These are phyloP conservation scores for Amphimedon queenslandica DNA, from an alignment of 37 sponge, comb jelly and placozoan genomes.

Conservation along the genomic window DNA sequence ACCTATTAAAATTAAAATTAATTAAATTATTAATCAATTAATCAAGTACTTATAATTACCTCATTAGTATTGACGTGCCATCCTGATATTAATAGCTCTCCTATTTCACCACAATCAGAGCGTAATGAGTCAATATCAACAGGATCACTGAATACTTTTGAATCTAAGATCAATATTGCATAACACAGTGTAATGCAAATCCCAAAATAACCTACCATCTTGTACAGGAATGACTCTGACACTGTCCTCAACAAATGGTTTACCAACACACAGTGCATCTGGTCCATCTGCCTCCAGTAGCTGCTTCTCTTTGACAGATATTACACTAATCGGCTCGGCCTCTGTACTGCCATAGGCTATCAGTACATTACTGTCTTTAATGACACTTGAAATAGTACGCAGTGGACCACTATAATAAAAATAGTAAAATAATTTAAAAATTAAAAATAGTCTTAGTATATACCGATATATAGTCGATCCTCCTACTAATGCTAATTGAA, in stretches of 20 bases:
- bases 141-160: slow-evolving; percentile 26
- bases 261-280: slow-evolving; percentile 73
- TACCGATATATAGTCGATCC: slow-evolving; percentile 70
- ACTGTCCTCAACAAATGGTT: slow-evolving; percentile 54
- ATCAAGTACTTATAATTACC: no score
- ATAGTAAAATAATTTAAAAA: no score
- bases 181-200: not conserved
- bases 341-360: slow-evolving; percentile 82
- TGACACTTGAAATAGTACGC: slow-evolving; percentile 31
- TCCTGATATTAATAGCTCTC: slow-evolving; percentile 73
- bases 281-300: slow-evolving; percentile 20
- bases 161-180: no score
- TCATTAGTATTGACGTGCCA: slow-evolving; percentile 82
- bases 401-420: not conserved
- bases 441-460: no score
- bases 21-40: no score
- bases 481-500: slow-evolving; percentile 36
- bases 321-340: slow-evolving; percentile 72
- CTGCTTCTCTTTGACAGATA: slow-evolving; percentile 53
- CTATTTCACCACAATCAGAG: slow-evolving; percentile 37
- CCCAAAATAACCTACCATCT: slow-evolving; percentile 19
- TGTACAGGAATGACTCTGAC: slow-evolving; percentile 47
- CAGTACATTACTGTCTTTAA: slow-evolving; percentile 11
- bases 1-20: slow-evolving; percentile 26
- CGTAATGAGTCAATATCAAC: slow-evolving; percentile 46